Conservation (phyloP, 2,888 invertebrate genomes). For the Limenitis camilla region DNA sequence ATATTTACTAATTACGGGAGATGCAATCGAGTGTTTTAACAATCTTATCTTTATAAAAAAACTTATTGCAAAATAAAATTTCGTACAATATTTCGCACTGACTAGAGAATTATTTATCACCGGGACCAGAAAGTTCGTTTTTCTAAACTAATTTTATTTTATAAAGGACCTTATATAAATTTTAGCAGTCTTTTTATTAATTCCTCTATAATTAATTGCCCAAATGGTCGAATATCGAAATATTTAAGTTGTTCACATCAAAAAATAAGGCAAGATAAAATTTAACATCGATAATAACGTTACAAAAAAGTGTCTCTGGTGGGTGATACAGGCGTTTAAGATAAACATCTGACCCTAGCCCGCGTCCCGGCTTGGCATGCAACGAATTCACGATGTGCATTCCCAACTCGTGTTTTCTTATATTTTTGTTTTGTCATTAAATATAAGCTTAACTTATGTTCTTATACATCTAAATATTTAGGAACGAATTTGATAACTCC, state of each 20-base stretch:
- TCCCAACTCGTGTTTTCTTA: slow-evolving; percentile 42
- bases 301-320: slow-evolving; percentile 70
- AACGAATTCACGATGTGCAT: slow-evolving; percentile 66
- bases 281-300: slow-evolving; percentile 60
- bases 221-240: slow-evolving; percentile 22
- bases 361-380: slow-evolving; percentile 58
- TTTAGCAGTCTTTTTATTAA: too few relatives aligned
- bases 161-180: too few relatives aligned
- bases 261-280: slow-evolving; percentile 46
- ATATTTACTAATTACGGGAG: too few relatives aligned
- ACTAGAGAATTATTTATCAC: too few relatives aligned
- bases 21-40: too few relatives aligned
- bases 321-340: slow-evolving; percentile 74
- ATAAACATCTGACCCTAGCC: slow-evolving; percentile 69
- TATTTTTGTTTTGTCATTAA: slow-evolving; percentile 42
- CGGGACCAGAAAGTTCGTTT: too few relatives aligned
- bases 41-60: too few relatives aligned
- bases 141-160: too few relatives aligned
- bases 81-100: too few relatives aligned
- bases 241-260: slow-evolving; percentile 28
- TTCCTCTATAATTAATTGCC: slow-evolving; percentile 11
- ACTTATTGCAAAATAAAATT: too few relatives aligned
- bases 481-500: too few relatives aligned
- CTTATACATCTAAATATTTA: too few relatives aligned
- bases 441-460: slow-evolving; percentile 23